Conservation (phyloP, 2,888 invertebrate species). For the Acanthopleura granulata region DNA sequence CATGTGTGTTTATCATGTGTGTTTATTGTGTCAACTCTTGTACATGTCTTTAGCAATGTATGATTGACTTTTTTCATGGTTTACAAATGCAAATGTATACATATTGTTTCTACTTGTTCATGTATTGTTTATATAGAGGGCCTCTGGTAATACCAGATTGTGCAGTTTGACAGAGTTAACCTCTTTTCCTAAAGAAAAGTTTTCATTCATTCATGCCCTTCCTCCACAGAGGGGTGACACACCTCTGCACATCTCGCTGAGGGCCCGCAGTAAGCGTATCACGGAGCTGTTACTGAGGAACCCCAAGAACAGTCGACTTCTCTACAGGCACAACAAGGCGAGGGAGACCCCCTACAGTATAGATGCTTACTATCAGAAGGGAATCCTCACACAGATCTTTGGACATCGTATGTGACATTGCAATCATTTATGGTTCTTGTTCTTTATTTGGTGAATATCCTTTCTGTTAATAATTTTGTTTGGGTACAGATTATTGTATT, state of each 20-base stretch:
- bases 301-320: slow-evolving; percentile 93
- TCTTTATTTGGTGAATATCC: too few species aligned
- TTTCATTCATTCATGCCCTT: slow-evolving; percentile 16
- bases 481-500: too few species aligned
- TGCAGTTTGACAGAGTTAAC: too few species aligned
- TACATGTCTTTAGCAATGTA: too few species aligned
- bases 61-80: too few species aligned
- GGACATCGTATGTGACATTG: slow-evolving; percentile 79
- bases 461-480: too few species aligned
- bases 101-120: too few species aligned
- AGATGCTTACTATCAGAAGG: slow-evolving; percentile 94
- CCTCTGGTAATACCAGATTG: too few species aligned
- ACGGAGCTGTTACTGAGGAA: slow-evolving; percentile 94
- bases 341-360: slow-evolving; percentile 99
- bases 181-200: neutral
- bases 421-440: too few species aligned
- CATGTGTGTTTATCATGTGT: too few species aligned
- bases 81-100: neutral
- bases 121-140: too few species aligned
- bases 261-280: slow-evolving; percentile 82
- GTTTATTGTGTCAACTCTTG: too few species aligned
- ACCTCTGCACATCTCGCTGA: slow-evolving; percentile 94
- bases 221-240: slow-evolving; percentile 84
- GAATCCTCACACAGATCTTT: slow-evolving; percentile 94
- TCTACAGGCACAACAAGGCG: slow-evolving; percentile 92